These are phyloP conservation scores for Conops quadrifasciatus DNA, from an alignment of 2,888 invertebrate genomes.

Conservation along the genomic window DNA sequence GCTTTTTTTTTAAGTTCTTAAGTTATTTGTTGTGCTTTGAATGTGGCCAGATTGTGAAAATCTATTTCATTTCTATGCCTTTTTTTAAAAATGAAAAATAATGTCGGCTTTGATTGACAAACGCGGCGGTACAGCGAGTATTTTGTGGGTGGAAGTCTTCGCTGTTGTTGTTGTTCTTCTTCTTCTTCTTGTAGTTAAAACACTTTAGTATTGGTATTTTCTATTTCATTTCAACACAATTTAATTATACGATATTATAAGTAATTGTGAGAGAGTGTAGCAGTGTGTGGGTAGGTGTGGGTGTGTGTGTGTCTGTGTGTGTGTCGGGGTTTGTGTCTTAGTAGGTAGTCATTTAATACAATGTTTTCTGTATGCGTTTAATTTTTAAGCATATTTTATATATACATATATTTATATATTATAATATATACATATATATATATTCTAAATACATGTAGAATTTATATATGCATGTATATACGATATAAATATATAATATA, in stretches of 20 bases:
- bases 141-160: not conserved
- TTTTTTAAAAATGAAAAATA: constrained; percentile 23
- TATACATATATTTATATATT: constrained; percentile 14
- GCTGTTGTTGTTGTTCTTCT: constrained; percentile 15
- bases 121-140: not conserved
- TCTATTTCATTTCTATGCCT: constrained; percentile 36
- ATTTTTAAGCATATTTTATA: constrained; percentile 21
- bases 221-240: constrained; percentile 39
- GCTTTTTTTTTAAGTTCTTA: not conserved
- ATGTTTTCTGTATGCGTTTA: not conserved
- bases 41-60: constrained; percentile 44
- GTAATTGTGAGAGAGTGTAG: constrained; percentile 36
- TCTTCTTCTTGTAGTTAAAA: not conserved
- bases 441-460: constrained; percentile 23
- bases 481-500: constrained; percentile 34
- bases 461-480: constrained; percentile 36
- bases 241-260: constrained; percentile 42
- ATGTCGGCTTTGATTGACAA: constrained; percentile 26
- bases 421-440: constrained; percentile 14
- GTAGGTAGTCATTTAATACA: not conserved
- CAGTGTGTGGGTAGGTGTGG: not conserved
- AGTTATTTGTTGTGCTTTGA: constrained; percentile 32
- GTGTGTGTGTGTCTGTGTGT: constrained; percentile 5
- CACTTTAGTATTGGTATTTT: constrained; percentile 18
- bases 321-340: constrained; percentile 12